These are phyloP conservation scores for Solenodon paradoxus DNA, from an alignment of 2,113 vertebrate species.

Conservation along the genomic window DNA sequence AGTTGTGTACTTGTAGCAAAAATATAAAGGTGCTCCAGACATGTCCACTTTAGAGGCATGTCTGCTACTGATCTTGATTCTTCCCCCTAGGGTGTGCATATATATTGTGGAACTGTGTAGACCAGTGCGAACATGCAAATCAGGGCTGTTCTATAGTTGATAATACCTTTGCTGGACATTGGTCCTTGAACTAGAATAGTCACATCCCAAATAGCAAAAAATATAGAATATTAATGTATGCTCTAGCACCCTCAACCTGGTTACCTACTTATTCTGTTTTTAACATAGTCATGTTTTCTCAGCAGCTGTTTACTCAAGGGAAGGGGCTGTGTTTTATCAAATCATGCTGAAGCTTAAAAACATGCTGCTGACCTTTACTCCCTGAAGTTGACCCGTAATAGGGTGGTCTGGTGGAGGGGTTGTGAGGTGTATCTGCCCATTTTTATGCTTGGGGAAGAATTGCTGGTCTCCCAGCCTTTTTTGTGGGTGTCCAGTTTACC, in stretches of 20 bases:
- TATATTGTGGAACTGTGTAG: slow-evolving; percentile 8
- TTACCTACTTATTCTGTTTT: neutral
- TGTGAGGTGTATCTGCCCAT: neutral
- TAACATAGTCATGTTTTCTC: neutral
- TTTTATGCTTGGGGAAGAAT: slow-evolving; percentile 9
- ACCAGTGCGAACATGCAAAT: slow-evolving; percentile 34
- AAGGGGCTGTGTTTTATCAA: neutral
- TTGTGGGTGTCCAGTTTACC: neutral
- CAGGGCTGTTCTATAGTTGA: neutral
- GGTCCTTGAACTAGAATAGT: neutral
- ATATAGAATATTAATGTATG: neutral
- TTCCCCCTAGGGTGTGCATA: neutral
- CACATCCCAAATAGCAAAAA: neutral
- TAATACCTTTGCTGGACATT: neutral
- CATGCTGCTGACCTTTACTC: neutral
- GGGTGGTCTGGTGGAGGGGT: neutral
- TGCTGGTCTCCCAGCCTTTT: neutral
- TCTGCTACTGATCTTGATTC: slow-evolving; percentile 16
- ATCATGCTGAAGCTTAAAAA: neutral
- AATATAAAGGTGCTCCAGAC: too few relatives aligned
- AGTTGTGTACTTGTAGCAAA: too few relatives aligned
- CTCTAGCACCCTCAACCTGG: neutral
- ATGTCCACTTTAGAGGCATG: too few relatives aligned
- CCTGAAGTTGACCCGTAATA: neutral
- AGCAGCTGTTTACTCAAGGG: neutral